Evolutionary conservation across 1,140 invertebrate genomes (phyloP), one percentile per base, ranked within the genome.

Genomic region (Leptinotarsa undecemlineata): DNA sequence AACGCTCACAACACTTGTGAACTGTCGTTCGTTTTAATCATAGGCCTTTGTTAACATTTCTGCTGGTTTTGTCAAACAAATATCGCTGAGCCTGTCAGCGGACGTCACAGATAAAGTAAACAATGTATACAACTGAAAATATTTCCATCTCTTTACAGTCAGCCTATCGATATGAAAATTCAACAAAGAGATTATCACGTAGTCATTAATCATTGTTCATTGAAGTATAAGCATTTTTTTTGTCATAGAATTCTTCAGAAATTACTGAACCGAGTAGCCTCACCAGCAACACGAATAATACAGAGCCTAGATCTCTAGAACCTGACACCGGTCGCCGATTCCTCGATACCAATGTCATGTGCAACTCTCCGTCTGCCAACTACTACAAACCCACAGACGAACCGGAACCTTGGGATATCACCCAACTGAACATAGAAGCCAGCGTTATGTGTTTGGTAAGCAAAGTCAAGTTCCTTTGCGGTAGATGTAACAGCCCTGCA

Each of bases 371-470:
- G 0, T 93, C 92, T 21, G 92, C 92, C 0, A 94, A 94, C 85
- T 94, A 94, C 83, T 94, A 94, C 81, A 91, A 93, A 74, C 92
- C 92, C 1, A 93, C 91, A 0, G 93, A 95, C 80, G 93, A 95
- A 81, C 93, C 93, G 1, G 94, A 96, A 83, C 95, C 95, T 0
- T 94, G 94, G 90, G 95, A 96, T 84, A 87, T 97, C 61, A 96
- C 94, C 0, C 91, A 95, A 79, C 82, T 96, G 17, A 97, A 97
- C 81, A 95, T 96, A 42, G 94, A 96, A 85, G 95, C 95, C 1
- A 94, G 93, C 79, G 91, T 96, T 0, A 94, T 96, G 89, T 95
- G 94, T 84, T 86, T 96, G 76, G 92, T 93, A 3, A 92, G 91
- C 73, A 95, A 95, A 85, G 90, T 93, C 0, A 93, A 92, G 73